Evolutionary conservation across 1,140 invertebrate species (phyloP).

Genomic region (Mizuhopecten yessoensis): DNA sequence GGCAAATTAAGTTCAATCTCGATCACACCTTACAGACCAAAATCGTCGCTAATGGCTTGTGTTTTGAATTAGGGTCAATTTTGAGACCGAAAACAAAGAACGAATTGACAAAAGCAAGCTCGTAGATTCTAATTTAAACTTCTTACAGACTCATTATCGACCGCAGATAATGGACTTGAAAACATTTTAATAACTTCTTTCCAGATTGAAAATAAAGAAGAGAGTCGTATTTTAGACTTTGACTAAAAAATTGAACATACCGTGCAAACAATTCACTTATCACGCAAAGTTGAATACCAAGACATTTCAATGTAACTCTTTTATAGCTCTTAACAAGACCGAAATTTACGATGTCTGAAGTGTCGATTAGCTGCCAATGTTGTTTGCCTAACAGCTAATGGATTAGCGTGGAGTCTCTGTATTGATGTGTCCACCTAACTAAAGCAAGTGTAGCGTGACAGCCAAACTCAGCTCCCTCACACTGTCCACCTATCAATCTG

Average conservation of each 20-base stretch:
- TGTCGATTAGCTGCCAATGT: not conserved
- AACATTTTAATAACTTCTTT: too few species aligned
- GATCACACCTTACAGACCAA: not conserved
- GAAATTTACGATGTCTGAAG: not conserved
- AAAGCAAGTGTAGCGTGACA: conserved; percentile 31
- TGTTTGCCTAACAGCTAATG: not conserved
- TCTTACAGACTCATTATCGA: too few species aligned
- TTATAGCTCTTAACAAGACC: not conserved
- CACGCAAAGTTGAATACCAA: too few species aligned
- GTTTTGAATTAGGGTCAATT: not conserved
- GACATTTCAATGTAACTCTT: too few species aligned
- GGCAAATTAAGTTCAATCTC: not conserved
- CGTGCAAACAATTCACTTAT: not conserved
- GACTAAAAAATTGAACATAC: too few species aligned
- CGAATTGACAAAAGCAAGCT: too few species aligned
- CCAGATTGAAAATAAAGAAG: too few species aligned
- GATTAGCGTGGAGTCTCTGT: not conserved
- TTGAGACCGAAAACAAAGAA: not conserved
- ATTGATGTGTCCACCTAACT: not conserved
- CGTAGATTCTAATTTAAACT: too few species aligned
- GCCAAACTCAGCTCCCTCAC: not conserved
- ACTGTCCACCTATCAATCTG: not conserved
- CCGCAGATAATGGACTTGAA: too few species aligned
- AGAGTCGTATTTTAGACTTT: too few species aligned
- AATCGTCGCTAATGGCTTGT: not conserved